phyloP scores from a whole-genome alignment of 2,797 vertebrate species.

The Nannoperca australis region DNA sequence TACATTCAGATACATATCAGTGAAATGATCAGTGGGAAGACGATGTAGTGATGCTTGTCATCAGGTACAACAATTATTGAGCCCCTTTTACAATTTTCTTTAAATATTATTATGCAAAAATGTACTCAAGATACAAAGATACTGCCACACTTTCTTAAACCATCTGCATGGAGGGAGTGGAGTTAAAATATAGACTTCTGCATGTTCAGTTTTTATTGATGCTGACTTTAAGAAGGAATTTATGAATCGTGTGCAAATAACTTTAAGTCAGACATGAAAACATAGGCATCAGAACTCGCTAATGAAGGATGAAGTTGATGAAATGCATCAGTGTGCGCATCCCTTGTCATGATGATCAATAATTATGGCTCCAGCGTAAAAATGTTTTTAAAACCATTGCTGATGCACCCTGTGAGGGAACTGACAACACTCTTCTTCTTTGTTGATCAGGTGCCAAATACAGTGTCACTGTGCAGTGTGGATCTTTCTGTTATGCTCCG shows the following conservation, averaged over 20 bases:
- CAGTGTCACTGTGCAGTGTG: too few species aligned
- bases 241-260: background rate
- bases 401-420: background rate
- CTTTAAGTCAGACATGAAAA: background rate
- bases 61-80: background rate
- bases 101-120: background rate
- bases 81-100: background rate
- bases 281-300: background rate
- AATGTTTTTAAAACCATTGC: too few species aligned
- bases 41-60: background rate
- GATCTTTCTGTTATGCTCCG: background rate
- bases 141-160: background rate
- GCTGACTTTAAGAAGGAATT: background rate
- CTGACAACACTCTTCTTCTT: background rate
- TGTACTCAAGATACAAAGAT: background rate
- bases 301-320: background rate
- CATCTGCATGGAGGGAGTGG: accelerated
- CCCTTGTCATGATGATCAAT: too few species aligned
- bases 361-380: too few species aligned
- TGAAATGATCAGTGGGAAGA: background rate
- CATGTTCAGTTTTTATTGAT: background rate
- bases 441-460: background rate
- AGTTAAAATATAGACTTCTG: background rate
- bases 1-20: background rate
- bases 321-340: background rate